Conservation (phyloP, 2,888 invertebrate genomes). For the Drosophila infuscata region DNA sequence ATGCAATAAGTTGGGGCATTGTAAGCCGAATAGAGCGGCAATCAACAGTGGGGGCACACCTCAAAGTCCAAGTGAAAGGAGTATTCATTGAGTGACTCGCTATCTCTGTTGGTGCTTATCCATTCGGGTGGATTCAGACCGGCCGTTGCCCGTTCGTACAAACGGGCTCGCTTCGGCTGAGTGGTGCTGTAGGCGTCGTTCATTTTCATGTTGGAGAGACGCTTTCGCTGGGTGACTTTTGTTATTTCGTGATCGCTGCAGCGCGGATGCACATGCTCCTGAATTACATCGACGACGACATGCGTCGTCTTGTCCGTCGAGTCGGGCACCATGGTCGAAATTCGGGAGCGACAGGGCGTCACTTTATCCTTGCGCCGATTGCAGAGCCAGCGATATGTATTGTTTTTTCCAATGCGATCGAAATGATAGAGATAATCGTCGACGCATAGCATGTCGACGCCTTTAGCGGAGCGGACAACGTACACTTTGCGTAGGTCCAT, state of each 20-base stretch:
- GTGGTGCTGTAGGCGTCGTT: slow-evolving; percentile 68
- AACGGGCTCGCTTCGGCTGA: slow-evolving; percentile 64
- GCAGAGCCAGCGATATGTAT: slow-evolving; percentile 81
- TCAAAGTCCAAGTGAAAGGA: slow-evolving; percentile 66
- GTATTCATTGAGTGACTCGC: slow-evolving; percentile 15
- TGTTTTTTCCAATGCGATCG: slow-evolving; percentile 75
- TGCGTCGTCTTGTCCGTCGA: slow-evolving; percentile 65
- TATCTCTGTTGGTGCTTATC: slow-evolving; percentile 49
- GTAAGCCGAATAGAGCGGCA: not conserved
- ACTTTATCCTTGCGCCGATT: slow-evolving; percentile 77
- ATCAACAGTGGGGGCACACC: slow-evolving; percentile 41
- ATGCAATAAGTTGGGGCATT: not conserved
- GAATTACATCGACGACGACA: slow-evolving; percentile 68
- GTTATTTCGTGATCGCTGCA: slow-evolving; percentile 77
- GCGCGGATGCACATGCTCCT: slow-evolving; percentile 74
- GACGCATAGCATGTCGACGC: slow-evolving; percentile 81
- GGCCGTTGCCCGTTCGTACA: slow-evolving; percentile 63
- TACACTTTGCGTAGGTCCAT: slow-evolving; percentile 73
- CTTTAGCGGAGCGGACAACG: slow-evolving; percentile 81
- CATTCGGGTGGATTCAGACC: slow-evolving; percentile 62
- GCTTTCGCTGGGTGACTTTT: slow-evolving; percentile 79
- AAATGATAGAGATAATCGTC: slow-evolving; percentile 81
- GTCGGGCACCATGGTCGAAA: slow-evolving; percentile 72
- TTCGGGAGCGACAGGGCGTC: slow-evolving; percentile 75
- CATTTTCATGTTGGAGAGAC: slow-evolving; percentile 70